Percentiles rank a stretch among this genome's conserved stretches.
phyloP scores from a whole-genome alignment of 1,140 invertebrate species.

The Cheumatopsyche charites region DNA sequence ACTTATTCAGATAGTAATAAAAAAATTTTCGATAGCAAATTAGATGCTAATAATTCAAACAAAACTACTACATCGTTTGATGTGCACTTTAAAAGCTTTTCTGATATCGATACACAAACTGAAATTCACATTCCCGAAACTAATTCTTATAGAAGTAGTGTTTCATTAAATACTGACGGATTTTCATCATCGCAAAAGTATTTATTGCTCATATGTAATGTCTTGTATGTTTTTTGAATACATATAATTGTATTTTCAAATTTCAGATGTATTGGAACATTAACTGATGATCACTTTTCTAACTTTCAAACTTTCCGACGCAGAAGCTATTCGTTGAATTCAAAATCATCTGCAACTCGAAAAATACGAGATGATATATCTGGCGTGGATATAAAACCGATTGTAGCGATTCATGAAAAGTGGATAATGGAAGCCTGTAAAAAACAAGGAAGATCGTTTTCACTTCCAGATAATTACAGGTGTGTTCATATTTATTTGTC shows the following conservation, averaged over 20 bases:
- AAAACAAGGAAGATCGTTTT: slow-evolving; percentile 53
- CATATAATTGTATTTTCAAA: not conserved
- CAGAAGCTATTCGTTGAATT: slow-evolving; percentile 40
- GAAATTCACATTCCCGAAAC: not conserved
- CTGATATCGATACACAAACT: slow-evolving; percentile 8
- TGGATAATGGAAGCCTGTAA: slow-evolving; percentile 58
- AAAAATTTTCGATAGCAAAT: not conserved
- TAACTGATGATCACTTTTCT: not conserved
- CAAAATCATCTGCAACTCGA: not conserved
- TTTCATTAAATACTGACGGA: too few species aligned
- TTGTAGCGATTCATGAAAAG: slow-evolving; percentile 59
- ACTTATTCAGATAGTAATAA: not conserved
- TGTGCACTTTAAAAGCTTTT: not conserved
- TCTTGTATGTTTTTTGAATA: not conserved
- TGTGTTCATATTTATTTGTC: not conserved
- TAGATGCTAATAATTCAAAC: not conserved
- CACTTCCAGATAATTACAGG: slow-evolving; percentile 52
- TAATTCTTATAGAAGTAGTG: too few species aligned
- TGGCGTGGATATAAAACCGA: slow-evolving; percentile 55
- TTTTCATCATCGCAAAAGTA: too few species aligned
- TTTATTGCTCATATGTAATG: too few species aligned
- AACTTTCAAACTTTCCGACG: slow-evolving; percentile 23
- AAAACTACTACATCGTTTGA: not conserved
- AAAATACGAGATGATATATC: slow-evolving; percentile 28
- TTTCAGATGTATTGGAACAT: slow-evolving; percentile 4